These are phyloP conservation scores for Cyrtorhinus lividipennis DNA, from an alignment of 1,140 invertebrate genomes.

Conservation along the genomic window DNA sequence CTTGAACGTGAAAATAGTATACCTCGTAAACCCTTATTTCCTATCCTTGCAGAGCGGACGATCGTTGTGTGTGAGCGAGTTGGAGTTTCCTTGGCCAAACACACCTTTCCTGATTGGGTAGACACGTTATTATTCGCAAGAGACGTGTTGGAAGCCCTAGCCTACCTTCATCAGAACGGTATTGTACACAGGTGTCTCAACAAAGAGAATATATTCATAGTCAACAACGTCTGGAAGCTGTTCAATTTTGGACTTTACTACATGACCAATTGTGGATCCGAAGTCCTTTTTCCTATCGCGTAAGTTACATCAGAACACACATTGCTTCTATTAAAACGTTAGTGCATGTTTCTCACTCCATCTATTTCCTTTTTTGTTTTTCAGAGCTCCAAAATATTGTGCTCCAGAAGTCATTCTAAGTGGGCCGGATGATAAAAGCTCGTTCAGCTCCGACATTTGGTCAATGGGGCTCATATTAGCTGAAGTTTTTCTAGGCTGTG, in stretches of 20 bases:
- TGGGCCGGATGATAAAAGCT: constrained; percentile 17
- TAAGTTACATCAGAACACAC: constrained; percentile 32
- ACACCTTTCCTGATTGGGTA: constrained; percentile 32
- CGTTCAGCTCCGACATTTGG: constrained; percentile 73
- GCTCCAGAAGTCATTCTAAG: constrained; percentile 67
- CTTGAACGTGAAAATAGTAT: too few species aligned
- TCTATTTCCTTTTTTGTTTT: constrained; percentile 15
- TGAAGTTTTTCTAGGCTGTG: constrained; percentile 49
- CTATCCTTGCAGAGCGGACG: constrained; percentile 71
- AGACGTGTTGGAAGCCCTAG: constrained; percentile 58
- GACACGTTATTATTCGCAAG: constrained; percentile 44
- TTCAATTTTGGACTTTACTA: constrained; percentile 87
- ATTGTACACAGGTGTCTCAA: constrained; percentile 68
- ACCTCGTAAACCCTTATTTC: too few species aligned
- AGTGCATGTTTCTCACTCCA: background rate
- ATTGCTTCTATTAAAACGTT: background rate
- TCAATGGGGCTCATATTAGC: constrained; percentile 74
- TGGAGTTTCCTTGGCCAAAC: constrained; percentile 40
- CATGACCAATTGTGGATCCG: constrained; percentile 70
- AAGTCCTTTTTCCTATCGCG: constrained; percentile 86
- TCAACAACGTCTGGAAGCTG: constrained; percentile 53
- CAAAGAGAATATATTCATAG: constrained; percentile 70
- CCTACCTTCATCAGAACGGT: constrained; percentile 53
- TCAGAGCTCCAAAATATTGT: constrained; percentile 58
- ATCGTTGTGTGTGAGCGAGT: constrained; percentile 78